These are phyloP conservation scores for Drosophila novamexicana DNA, from an alignment of 1,140 invertebrate genomes.

Conservation along the genomic window DNA sequence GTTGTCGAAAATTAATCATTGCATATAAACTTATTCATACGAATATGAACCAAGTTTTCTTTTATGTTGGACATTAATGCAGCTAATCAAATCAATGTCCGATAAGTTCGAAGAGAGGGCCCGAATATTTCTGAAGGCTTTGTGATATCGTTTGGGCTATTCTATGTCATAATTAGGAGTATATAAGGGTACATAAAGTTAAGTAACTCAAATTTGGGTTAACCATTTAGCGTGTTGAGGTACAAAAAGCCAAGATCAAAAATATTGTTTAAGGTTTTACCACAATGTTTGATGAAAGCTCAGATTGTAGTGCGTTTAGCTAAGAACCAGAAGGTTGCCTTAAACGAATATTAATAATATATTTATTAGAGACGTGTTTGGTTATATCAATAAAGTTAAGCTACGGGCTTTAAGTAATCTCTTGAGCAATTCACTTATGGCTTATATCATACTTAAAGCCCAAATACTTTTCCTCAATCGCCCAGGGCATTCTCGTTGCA, in stretches of 20 bases:
- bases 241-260: not conserved
- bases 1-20: conserved; percentile 61
- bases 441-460: not conserved
- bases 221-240: not conserved
- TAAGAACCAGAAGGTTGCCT: too few species aligned
- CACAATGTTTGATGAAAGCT: too few species aligned
- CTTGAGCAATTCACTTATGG: not conserved
- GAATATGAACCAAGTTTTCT: conserved; percentile 30
- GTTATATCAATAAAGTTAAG: not conserved
- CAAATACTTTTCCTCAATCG: conserved; percentile 1
- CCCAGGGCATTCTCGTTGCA: conserved; percentile 10
- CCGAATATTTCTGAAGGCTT: conserved; percentile 32
- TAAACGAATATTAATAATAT: too few species aligned
- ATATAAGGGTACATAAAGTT: conserved; percentile 22
- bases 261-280: too few species aligned
- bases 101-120: conserved; percentile 47
- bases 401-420: not conserved
- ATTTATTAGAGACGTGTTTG: too few species aligned
- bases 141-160: conserved; percentile 41
- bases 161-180: conserved; percentile 63
- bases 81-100: conserved; percentile 69
- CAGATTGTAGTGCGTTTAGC: too few species aligned
- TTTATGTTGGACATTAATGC: conserved; percentile 65
- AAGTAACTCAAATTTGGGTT: not conserved
- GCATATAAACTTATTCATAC: conserved; percentile 18